Conservation (phyloP, 2,113 vertebrate genomes). For the Rattus norvegicus region GRCr8 NC_086022.1:89273501-89274000, state of each 20-base stretch:
- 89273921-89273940: conserved; percentile 56
- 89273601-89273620: not conserved
- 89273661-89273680: not conserved
- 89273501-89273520: not conserved
- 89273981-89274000: conserved; percentile 46
- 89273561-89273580: not conserved
- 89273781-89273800: not conserved
- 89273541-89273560: not conserved
- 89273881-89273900: not conserved
- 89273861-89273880: conserved; percentile 42
- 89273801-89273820: not conserved
- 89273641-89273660: not conserved
- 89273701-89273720: not conserved
- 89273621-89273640: not conserved
- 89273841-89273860: conserved; percentile 38
- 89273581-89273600: not conserved
- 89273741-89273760: too few relatives aligned
- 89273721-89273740: not conserved
- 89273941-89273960: conserved; percentile 63
- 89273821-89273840: conserved; percentile 20
- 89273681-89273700: not conserved
- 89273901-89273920: conserved; percentile 56
- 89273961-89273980: conserved; percentile 73
- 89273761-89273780: not conserved
- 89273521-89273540: not conserved